Base-by-base conservation (phyloP, 2,113 vertebrate genomes). In the Protobothrops flavoviridis region DNA sequence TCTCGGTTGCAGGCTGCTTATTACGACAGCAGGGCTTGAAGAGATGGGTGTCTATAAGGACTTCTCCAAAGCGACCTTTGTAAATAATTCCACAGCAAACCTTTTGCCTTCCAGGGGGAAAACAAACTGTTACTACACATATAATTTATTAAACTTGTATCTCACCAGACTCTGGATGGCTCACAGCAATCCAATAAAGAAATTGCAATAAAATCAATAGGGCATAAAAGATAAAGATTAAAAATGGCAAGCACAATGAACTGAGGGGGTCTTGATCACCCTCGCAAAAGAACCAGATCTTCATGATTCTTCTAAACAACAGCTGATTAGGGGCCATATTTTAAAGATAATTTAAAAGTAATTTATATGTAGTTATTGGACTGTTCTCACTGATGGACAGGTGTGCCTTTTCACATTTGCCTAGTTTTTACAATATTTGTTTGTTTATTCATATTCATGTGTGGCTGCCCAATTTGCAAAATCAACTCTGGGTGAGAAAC, bases 81-180 rank as follows among this genome's bases (percentile, higher is more conserved):
- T 99, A 99, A 97, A 99, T 99, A 93, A 99, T 99, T 93, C 99
- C 99, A 96, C 99, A 99, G 97, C 99, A 99, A 87, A 99, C 98
- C 81, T 99, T 99, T 97, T 99, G 99, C 97, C 99, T 99, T 69
- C 52, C 52, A 97, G 93, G 17, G 81, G 91, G 93, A 6, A 39
- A 52, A 9, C 33, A 5, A 52, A 10, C 24, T 11, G 20, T 87
- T 24, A 91, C 55, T 45, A 20, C 89, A 69, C 3, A 5, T 24
- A 57, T 24, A 89, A 57, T 12, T 87, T 50, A 48, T 87, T 87
- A 26, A 24, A 52, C 43, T 39, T 81, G n/a, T n/a, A 39, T 39
- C n/a, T 39, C 6, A 1, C 5, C 69, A 39, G 69, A 39, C 33
- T 74, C 69, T 81, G 69, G 33, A 21, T 39, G 6, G 69, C 6